Evolutionary conservation across 2,113 vertebrate genomes (phyloP), one percentile per base, ranked within the genome.

Genomic region (Heloderma charlesbogerti): DNA sequence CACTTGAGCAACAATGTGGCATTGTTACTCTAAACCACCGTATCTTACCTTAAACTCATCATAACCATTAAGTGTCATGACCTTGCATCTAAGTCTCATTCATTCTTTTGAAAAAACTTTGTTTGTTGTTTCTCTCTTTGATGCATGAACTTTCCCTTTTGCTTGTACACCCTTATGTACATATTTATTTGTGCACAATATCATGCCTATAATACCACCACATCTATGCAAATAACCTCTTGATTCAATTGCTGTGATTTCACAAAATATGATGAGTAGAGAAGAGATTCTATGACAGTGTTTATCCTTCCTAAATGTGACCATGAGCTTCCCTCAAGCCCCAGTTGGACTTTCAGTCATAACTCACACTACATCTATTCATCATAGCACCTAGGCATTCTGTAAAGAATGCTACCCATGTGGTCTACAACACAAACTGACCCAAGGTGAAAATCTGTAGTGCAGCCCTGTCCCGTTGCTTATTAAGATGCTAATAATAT

Each of bases 21-120:
- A 81, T 51, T 92, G 43, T 86, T 72, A 89, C 74, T 87, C 88
- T 77, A 72, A 18, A 74, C 88, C 60, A 84, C 43, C 40, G 22
- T 86, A 94, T 25, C 86, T 87, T 94, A 82, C 92, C 75, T 79
- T 92, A 92, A 92, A 63, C 45, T 20, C 45, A 63, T 16, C 31
- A 48, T 71, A 48, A 89, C 0, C 6, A 40, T 84, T 85, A 69
- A 74, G 0, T 54, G 25, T 54, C 40, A 80, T 48, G 67, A 86
- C 80, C 84, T 0, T 0, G 48, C n/a, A 84, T 72, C 54, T 93
- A 87, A 94, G 86, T 77, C 13, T 88, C 45, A 66, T 77, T 90
- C 57, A 94, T 93, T 89, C 88, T 13, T 89, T 95, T 94, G 94
- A 81, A 94, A 87, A 48, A 37, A 57, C 66, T 34, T 84, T 45